Evolutionary conservation across 1,140 invertebrate species (phyloP).

Genomic region (Megalopta genalis): DNA sequence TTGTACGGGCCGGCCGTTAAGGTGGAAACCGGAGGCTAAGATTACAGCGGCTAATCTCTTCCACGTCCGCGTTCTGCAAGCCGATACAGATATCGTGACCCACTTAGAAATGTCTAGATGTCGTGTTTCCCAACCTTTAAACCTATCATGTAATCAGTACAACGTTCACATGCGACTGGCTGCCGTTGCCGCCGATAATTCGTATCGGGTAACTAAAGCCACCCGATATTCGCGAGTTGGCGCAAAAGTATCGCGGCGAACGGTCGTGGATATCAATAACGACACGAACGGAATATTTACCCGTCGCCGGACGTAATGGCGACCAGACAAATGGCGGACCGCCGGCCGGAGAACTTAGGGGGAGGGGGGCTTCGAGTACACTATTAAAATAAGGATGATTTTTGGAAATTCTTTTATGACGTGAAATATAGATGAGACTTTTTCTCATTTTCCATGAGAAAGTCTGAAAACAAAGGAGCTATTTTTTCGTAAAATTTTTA

Average conservation of each 20-base stretch:
- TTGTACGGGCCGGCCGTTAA: constrained; percentile 36
- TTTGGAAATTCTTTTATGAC: no score
- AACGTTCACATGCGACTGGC: constrained; percentile 46
- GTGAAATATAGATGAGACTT: no score
- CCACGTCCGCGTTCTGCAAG: constrained; percentile 38
- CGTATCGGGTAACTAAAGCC: constrained; percentile 40
- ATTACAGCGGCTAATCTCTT: constrained; percentile 37
- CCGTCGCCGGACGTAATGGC: neutral
- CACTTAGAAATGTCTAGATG: constrained; percentile 54
- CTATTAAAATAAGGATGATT: no score
- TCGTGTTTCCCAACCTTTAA: constrained; percentile 58
- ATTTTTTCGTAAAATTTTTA: no score
- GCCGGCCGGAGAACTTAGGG: no score
- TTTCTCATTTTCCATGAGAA: no score
- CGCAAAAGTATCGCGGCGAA: constrained; percentile 28
- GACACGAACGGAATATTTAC: constrained; percentile 36
- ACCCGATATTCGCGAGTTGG: constrained; percentile 23
- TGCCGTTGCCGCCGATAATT: constrained; percentile 32
- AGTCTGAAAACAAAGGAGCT: no score
- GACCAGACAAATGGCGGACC: constrained; percentile 8
- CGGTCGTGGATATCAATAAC: constrained; percentile 31
- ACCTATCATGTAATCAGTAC: constrained; percentile 39
- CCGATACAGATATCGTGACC: constrained; percentile 57
- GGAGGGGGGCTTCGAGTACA: no score
- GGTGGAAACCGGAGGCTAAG: constrained; percentile 31